A percentile compares a stretch with the other conserved stretches of the same genome.
Conservation (phyloP, 1,140 invertebrate species). For the Batillaria attramentaria region DNA sequence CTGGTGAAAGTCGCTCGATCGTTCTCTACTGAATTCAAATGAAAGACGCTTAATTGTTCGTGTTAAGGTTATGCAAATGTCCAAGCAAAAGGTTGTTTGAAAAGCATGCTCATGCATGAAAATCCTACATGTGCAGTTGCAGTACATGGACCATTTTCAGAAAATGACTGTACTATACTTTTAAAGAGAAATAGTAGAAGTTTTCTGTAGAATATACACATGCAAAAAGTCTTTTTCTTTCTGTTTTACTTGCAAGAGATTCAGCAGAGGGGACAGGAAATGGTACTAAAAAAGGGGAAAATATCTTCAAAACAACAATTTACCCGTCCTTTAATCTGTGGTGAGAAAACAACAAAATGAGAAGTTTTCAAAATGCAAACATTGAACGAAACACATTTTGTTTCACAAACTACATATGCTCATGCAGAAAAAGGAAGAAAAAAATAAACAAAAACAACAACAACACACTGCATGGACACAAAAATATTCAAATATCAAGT, state of each 20-base stretch:
- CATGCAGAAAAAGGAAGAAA: too few species aligned
- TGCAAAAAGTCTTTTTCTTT: too few species aligned
- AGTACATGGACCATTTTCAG: background rate
- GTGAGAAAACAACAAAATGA: constrained; percentile 22
- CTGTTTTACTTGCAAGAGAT: too few species aligned
- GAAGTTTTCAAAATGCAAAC: background rate
- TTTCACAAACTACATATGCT: background rate
- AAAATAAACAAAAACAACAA: background rate
- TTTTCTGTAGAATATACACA: too few species aligned
- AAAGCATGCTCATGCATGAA: too few species aligned
- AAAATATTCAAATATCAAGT: background rate
- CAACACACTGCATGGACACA: background rate
- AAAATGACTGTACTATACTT: background rate
- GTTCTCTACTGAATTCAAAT: too few species aligned
- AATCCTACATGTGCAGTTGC: too few species aligned
- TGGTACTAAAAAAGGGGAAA: background rate
- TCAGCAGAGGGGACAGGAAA: too few species aligned
- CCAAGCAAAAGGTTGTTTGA: too few species aligned
- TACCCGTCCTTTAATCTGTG: constrained; percentile 32
- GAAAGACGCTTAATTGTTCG: too few species aligned
- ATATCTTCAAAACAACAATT: background rate
- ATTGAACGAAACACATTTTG: background rate
- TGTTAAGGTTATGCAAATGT: too few species aligned
- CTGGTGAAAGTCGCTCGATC: too few species aligned
- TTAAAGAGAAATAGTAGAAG: background rate